A percentile compares a stretch with the other conserved stretches of the same genome.
phyloP scores from a whole-genome alignment of 2,888 invertebrate species.

The Alcis repandata region DNA sequence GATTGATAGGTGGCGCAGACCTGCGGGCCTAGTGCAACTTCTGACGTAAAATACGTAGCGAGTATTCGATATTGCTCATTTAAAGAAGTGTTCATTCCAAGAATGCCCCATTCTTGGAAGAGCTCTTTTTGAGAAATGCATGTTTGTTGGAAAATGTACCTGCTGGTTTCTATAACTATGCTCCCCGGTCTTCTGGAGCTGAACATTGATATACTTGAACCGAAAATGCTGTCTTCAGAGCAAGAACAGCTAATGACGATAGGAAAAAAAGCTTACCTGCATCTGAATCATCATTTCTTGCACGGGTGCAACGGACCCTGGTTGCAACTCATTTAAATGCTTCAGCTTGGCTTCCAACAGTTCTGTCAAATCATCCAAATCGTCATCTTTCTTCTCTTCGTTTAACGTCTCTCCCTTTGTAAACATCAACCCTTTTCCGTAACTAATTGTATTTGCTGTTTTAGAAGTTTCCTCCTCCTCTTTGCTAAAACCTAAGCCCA shows the following conservation, averaged over 20 bases:
- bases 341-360: constrained; percentile 84
- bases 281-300: constrained; percentile 86
- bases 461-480: constrained; percentile 66
- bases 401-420: constrained; percentile 84
- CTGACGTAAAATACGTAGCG: too few relatives aligned
- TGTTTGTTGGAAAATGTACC: too few relatives aligned
- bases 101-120: too few relatives aligned
- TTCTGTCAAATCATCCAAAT: constrained; percentile 70
- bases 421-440: constrained; percentile 80
- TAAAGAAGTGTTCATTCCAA: too few relatives aligned
- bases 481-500: constrained; percentile 80
- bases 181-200: too few relatives aligned
- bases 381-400: constrained; percentile 73
- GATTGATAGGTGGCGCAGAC: too few relatives aligned
- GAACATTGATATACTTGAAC: too few relatives aligned
- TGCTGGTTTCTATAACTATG: too few relatives aligned
- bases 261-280: constrained; percentile 81
- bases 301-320: constrained; percentile 78
- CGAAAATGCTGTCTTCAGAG: background rate
- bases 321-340: constrained; percentile 81
- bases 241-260: background rate
- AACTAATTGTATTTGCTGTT: constrained; percentile 65
- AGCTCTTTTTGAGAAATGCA: too few relatives aligned
- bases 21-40: too few relatives aligned
- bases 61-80: too few relatives aligned